These are phyloP conservation scores for Siphamia tubifer DNA, from an alignment of 2,113 vertebrate species.

Conservation along the genomic window DNA sequence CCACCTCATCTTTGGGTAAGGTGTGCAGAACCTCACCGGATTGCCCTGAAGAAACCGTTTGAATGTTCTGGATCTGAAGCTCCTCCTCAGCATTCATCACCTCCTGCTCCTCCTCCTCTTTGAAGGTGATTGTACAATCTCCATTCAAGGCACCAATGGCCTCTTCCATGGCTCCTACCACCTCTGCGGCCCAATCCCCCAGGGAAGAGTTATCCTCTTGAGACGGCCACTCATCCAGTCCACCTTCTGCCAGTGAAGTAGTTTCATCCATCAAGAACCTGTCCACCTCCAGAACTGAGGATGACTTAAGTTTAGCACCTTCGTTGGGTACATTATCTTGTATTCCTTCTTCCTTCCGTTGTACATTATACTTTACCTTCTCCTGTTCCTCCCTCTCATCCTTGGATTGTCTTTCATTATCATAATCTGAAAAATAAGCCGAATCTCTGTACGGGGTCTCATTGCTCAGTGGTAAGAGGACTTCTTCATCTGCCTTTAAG, in stretches of 20 bases:
- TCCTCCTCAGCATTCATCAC: constrained; percentile 14
- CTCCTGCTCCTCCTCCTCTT: constrained; percentile 3
- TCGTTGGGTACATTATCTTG: neutral
- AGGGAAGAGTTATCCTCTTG: constrained; percentile 69
- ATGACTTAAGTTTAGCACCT: constrained; percentile 20
- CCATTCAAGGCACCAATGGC: constrained; percentile 65
- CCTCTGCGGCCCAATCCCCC: constrained; percentile 75
- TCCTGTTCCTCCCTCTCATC: constrained; percentile 76
- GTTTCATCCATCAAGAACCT: constrained; percentile 10
- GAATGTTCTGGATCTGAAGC: neutral
- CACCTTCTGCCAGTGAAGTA: constrained; percentile 16
- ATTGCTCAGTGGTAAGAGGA: constrained; percentile 74
- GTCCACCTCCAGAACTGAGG: neutral
- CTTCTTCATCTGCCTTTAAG: constrained; percentile 65
- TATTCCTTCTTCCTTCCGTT: constrained; percentile 19
- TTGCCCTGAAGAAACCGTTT: neutral
- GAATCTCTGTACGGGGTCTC: constrained; percentile 93
- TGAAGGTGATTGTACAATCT: neutral
- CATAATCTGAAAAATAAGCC: constrained; percentile 95
- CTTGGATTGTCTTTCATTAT: constrained; percentile 76
- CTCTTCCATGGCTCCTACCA: constrained; percentile 77
- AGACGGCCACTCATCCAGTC: constrained; percentile 68
- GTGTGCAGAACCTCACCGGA: constrained; percentile 22
- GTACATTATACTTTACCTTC: constrained; percentile 72
- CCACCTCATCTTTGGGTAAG: constrained; percentile 67